Evolutionary conservation across 64 coral and sea anemone species (phyloP).

Genomic region (Pocillopora verrucosa): DNA sequence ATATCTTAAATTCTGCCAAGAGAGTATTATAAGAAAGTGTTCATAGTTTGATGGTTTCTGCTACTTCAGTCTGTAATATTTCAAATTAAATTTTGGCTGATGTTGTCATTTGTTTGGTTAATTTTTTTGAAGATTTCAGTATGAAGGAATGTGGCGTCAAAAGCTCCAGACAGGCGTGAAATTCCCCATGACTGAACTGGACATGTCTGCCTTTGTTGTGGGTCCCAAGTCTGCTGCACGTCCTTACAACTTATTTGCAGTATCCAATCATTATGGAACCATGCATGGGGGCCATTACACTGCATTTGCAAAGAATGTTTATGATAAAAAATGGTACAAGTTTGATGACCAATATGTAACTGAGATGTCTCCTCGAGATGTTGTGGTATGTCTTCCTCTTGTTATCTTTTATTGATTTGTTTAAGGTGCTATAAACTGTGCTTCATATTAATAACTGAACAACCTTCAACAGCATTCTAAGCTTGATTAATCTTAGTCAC

Average conservation of each 20-base stretch:
- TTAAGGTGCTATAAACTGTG: too few species aligned
- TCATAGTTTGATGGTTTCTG: too few species aligned
- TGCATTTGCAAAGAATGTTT: slow-evolving; percentile 79
- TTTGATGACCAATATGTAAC: slow-evolving; percentile 94
- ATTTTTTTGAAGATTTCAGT: slow-evolving; percentile 74
- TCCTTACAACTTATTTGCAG: slow-evolving; percentile 69
- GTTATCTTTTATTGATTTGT: background rate
- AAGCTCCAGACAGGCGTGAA: slow-evolving; percentile 83
- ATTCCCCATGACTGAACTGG: slow-evolving; percentile 61
- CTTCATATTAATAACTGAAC: too few species aligned
- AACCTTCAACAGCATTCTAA: too few species aligned
- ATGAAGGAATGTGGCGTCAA: slow-evolving; percentile 96
- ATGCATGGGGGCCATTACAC: slow-evolving; percentile 99
- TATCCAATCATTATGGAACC: slow-evolving; percentile 98
- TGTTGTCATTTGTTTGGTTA: background rate
- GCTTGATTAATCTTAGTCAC: too few species aligned
- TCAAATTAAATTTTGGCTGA: too few species aligned
- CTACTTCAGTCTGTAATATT: too few species aligned
- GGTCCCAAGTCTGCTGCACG: slow-evolving; percentile 50
- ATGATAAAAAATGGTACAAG: slow-evolving; percentile 83
- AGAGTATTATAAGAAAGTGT: too few species aligned
- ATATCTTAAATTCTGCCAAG: too few species aligned
- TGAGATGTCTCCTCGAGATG: slow-evolving; percentile 61
- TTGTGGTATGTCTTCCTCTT: slow-evolving; percentile 47
- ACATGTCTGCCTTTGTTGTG: slow-evolving; percentile 56